Conservation (phyloP, 2,113 vertebrate genomes). For the Cottus gobio region DNA sequence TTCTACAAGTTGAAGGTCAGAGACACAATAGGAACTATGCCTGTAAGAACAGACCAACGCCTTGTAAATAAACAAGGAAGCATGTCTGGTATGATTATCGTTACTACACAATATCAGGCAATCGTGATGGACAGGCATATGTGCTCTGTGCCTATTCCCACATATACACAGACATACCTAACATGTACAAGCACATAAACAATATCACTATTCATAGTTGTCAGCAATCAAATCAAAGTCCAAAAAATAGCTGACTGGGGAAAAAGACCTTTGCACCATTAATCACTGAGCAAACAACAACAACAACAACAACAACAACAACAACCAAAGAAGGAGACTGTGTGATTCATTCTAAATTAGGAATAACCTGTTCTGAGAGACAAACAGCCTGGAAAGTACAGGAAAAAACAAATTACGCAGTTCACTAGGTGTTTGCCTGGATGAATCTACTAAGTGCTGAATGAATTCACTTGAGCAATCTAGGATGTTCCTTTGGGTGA, state of each 20-base stretch:
- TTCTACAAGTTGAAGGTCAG: slow-evolving; percentile 65
- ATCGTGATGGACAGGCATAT: not conserved
- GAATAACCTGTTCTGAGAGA: slow-evolving; percentile 34
- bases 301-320: not conserved
- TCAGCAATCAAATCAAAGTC: slow-evolving; percentile 16
- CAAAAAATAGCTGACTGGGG: not conserved
- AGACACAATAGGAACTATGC: slow-evolving; percentile 19
- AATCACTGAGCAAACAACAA: slow-evolving; percentile 17
- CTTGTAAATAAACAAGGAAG: slow-evolving; percentile 26
- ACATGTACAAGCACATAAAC: not conserved
- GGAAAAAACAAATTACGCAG: not conserved
- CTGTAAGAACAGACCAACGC: not conserved
- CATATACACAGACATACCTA: slow-evolving; percentile 9
- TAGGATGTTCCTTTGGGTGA: slow-evolving; percentile 52
- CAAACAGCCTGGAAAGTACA: slow-evolving; percentile 3
- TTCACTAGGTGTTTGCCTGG: slow-evolving; percentile 7
- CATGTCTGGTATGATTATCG: not conserved
- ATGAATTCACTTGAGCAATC: slow-evolving; percentile 56
- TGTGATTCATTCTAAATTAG: slow-evolving; percentile 29
- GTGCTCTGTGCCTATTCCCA: not conserved
- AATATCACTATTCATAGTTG: not conserved
- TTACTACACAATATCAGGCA: not conserved
- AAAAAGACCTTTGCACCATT: slow-evolving; percentile 17
- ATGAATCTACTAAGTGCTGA: not conserved
- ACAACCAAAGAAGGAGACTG: not conserved